A percentile compares a stretch with the other conserved stretches of the same genome.
phyloP scores from a whole-genome alignment of 1,140 invertebrate genomes.

The Andrena cerasifolii region DNA sequence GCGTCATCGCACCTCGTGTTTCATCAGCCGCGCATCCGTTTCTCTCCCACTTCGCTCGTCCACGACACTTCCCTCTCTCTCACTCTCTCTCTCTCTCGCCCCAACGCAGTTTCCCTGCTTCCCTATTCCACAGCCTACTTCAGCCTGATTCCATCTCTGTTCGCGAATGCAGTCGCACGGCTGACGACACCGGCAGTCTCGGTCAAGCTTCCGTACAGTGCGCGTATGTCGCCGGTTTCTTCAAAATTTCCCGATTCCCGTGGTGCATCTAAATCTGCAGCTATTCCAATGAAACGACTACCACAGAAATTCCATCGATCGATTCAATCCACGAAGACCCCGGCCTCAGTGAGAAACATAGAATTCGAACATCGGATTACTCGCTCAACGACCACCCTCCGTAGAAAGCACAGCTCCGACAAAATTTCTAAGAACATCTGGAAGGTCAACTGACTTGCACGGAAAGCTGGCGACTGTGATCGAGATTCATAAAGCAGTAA shows the following conservation, averaged over 20 bases:
- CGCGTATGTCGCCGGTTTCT: background rate
- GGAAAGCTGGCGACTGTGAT: background rate
- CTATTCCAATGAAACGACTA: slow-evolving; percentile 17
- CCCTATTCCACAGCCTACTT: background rate
- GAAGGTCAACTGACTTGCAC: background rate
- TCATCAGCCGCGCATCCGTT: slow-evolving; percentile 58
- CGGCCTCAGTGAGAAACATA: too few species aligned
- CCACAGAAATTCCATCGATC: background rate
- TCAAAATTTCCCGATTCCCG: slow-evolving; percentile 6
- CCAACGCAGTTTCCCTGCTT: background rate
- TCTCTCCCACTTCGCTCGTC: slow-evolving; percentile 8
- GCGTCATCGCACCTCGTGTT: slow-evolving; percentile 51
- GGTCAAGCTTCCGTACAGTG: background rate
- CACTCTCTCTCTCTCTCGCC: background rate
- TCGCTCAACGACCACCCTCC: too few species aligned
- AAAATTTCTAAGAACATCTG: background rate
- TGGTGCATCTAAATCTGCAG: too few species aligned
- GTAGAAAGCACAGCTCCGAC: too few species aligned
- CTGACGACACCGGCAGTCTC: slow-evolving; percentile 38
- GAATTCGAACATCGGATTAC: background rate
- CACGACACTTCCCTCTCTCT: background rate
- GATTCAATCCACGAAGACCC: background rate
- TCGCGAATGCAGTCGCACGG: slow-evolving; percentile 12
- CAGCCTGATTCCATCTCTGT: slow-evolving; percentile 25
- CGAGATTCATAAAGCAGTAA: background rate